A percentile compares a stretch with the other conserved stretches of the same genome.
Evolutionary conservation across 2,888 invertebrate species (phyloP).

Genomic region (Monoplex corrugatus): DNA sequence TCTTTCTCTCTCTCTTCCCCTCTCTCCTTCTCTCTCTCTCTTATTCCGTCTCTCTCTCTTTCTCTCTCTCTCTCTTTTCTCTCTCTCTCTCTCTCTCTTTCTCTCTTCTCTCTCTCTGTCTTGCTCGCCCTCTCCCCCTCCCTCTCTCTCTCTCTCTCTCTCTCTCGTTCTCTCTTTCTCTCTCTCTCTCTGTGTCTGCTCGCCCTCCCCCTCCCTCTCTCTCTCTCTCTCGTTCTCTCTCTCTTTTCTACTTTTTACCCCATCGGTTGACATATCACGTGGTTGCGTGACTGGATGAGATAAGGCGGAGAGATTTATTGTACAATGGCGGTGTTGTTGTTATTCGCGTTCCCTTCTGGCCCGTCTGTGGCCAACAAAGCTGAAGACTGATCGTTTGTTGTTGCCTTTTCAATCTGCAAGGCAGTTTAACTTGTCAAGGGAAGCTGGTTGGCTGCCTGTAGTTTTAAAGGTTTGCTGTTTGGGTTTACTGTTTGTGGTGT

Average conservation of each 20-base stretch:
- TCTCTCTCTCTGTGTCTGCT: background rate
- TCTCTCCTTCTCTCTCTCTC: background rate
- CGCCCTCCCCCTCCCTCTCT: background rate
- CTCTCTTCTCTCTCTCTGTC: constrained; percentile 9
- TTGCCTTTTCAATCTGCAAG: too few relatives aligned
- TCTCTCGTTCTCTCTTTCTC: background rate
- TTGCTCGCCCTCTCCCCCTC: constrained; percentile 11
- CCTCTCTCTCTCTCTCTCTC: constrained; percentile 32
- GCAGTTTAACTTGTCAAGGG: too few relatives aligned
- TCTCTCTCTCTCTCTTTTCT: background rate
- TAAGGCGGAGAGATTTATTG: too few relatives aligned
- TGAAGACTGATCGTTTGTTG: too few relatives aligned
- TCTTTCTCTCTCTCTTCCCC: background rate
- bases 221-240: background rate
- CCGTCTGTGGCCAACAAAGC: too few relatives aligned
- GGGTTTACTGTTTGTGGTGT: too few relatives aligned
- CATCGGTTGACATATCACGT: too few relatives aligned
- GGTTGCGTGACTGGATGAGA: too few relatives aligned
- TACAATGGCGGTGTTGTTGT: too few relatives aligned
- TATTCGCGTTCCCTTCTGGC: too few relatives aligned
- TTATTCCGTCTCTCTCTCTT: background rate
- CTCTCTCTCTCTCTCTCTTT: constrained; percentile 30
- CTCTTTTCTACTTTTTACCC: background rate
- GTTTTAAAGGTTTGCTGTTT: too few relatives aligned
- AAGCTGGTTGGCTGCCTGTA: too few relatives aligned